Conservation (phyloP, 2,113 vertebrate species). For the Pseudorasbora parva region DNA sequence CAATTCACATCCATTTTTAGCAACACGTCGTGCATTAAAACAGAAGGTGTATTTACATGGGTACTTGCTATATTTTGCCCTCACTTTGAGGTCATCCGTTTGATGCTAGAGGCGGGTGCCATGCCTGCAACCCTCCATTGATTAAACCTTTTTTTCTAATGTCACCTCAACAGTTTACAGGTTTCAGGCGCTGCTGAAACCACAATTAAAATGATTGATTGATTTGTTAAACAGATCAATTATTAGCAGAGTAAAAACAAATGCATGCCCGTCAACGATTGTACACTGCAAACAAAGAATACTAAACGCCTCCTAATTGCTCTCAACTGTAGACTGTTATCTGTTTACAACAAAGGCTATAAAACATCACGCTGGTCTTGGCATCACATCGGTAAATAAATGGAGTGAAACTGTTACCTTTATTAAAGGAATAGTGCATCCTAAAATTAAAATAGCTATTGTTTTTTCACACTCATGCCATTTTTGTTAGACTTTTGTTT, state of each 20-base stretch:
- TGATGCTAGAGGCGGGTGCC: conserved; percentile 1
- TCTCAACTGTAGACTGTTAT: conserved; percentile 39
- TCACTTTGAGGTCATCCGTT: not conserved
- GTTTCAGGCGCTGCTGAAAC: conserved; percentile 45
- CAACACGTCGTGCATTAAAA: not conserved
- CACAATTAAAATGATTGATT: conserved; percentile 64
- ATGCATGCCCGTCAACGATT: conserved; percentile 49
- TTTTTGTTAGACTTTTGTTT: not conserved
- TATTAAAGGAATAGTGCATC: not conserved
- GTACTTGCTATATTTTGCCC: not conserved
- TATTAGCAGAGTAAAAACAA: conserved; percentile 62
- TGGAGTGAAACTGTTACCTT: not conserved
- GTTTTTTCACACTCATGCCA: too few species aligned
- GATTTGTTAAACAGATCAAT: conserved; percentile 59
- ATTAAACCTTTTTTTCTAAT: conserved; percentile 47
- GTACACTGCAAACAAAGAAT: conserved; percentile 52
- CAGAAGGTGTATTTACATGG: not conserved
- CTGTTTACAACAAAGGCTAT: conserved; percentile 30
- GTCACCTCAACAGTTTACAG: conserved; percentile 44
- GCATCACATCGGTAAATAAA: not conserved
- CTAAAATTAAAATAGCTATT: not conserved
- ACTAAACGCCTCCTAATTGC: conserved; percentile 57
- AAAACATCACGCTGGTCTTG: conserved; percentile 17
- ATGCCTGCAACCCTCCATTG: conserved; percentile 3
- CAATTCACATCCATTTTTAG: conserved; percentile 4